These are phyloP conservation scores for Drosophila parvula DNA, from an alignment of 1,140 invertebrate genomes.

Conservation along the genomic window DNA sequence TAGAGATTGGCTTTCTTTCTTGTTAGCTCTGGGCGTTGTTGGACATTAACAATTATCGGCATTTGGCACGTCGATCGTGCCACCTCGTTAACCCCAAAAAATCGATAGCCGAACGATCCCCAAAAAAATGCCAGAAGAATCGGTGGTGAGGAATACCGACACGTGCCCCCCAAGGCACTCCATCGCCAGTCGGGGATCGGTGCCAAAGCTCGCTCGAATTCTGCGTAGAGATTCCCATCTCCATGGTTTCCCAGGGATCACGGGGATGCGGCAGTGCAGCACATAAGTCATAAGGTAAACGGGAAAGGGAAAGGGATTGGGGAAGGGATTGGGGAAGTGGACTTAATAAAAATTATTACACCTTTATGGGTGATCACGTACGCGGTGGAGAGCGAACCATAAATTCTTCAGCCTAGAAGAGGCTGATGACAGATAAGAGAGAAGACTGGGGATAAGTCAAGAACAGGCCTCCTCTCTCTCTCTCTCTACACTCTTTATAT, in stretches of 20 bases:
- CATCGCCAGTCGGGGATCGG: neutral
- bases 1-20: neutral
- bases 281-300: slow-evolving; percentile 80
- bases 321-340: slow-evolving; percentile 23
- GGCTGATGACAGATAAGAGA: slow-evolving; percentile 48
- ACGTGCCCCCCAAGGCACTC: slow-evolving; percentile 51
- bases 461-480: slow-evolving; percentile 14
- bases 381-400: slow-evolving; percentile 57
- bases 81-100: slow-evolving; percentile 31
- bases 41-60: slow-evolving; percentile 4
- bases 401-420: slow-evolving; percentile 74
- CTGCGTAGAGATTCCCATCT: slow-evolving; percentile 75
- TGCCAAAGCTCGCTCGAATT: slow-evolving; percentile 62
- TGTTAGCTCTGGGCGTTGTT: neutral
- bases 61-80: slow-evolving; percentile 57
- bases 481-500: neutral
- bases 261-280: slow-evolving; percentile 51
- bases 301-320: slow-evolving; percentile 6
- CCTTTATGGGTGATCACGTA: slow-evolving; percentile 82
- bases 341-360: slow-evolving; percentile 82
- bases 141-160: slow-evolving; percentile 59
- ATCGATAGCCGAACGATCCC: slow-evolving; percentile 60
- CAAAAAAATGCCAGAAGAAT: neutral
- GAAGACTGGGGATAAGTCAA: slow-evolving; percentile 16
- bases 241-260: slow-evolving; percentile 17